phyloP scores from a whole-genome alignment of 2,888 invertebrate genomes.

The Brachycybe producta region DNA sequence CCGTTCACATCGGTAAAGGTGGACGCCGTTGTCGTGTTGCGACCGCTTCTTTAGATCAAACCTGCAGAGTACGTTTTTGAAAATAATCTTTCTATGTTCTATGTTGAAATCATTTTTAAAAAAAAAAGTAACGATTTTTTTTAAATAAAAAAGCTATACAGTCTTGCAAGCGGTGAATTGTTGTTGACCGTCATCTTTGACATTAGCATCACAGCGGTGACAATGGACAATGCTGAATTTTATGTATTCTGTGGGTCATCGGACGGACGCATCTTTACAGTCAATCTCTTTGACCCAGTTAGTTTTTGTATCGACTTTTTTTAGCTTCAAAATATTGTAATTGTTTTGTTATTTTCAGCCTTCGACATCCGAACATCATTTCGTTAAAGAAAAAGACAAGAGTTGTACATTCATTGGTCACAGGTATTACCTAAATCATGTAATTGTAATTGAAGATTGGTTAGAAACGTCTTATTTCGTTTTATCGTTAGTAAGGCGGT shows the following conservation, averaged over 20 bases:
- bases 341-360: too few relatives aligned
- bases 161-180: slow-evolving; percentile 51
- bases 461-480: slow-evolving; percentile 3
- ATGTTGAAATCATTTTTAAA: too few relatives aligned
- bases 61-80: slow-evolving; percentile 45
- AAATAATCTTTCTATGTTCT: neutral
- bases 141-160: slow-evolving; percentile 54
- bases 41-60: slow-evolving; percentile 67
- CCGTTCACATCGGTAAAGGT: slow-evolving; percentile 57
- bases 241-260: slow-evolving; percentile 59
- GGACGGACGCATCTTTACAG: slow-evolving; percentile 52
- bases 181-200: slow-evolving; percentile 62
- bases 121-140: neutral
- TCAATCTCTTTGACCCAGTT: slow-evolving; percentile 48
- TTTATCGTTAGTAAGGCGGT: slow-evolving; percentile 41
- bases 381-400: slow-evolving; percentile 21
- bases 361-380: neutral
- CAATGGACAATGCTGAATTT: slow-evolving; percentile 54
- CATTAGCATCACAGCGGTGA: slow-evolving; percentile 51
- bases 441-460: neutral
- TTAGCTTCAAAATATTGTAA: slow-evolving; percentile 37
- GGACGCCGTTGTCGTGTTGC: slow-evolving; percentile 55
- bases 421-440: slow-evolving; percentile 30
- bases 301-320: slow-evolving; percentile 47
- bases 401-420: slow-evolving; percentile 59